Evolutionary conservation across 2,797 vertebrate species (phyloP), one percentile per base, ranked within the genome.

Genomic region (Protonibea diacanthus): DNA sequence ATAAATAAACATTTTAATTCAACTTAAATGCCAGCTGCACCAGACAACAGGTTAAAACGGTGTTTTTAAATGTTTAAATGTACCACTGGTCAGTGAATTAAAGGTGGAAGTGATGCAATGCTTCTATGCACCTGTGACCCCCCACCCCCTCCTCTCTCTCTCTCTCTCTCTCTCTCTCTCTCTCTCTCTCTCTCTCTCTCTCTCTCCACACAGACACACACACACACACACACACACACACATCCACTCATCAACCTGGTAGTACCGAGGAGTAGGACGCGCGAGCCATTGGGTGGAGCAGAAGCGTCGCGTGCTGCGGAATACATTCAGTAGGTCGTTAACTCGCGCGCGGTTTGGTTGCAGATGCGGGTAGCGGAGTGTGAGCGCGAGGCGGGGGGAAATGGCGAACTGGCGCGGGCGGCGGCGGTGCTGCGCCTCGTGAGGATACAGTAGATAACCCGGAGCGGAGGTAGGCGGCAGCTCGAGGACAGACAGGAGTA

Each of bases 261-360:
- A 76, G 73, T 49, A 61, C 72, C 4, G 71, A 81, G 71, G 76
- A 82, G 80, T 62, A 79, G 83, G 82, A 76, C 87, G 81, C 82
- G 61, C 53, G 80, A 86, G 74, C 81, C 77, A 60, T 83, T 91
- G 95, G 94, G 94, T 93, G 95, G 94, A 95, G 94, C 88, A 87
- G 88, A 86, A 12, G 83, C 89, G 88, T 92, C 89, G 91, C 91
- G 92, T 92, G 93, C 92, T 94, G 93, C 93, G 86, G 84, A 89
- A 84, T 48, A 83, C 82, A 62, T 23, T 84, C 78, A 62, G 86
- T 69, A 14, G 82, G 78, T 90, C 71, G 85, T 82, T 72, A 83
- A 80, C 38, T 6, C 33, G 83, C 82, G 81, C 89, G 86, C 84
- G 56, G 73, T 53, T 78, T 23, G 84, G 81, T 66, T 83, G 89